A percentile compares a stretch with the other conserved stretches of the same genome.
Evolutionary conservation across 1,140 invertebrate genomes (phyloP).

Genomic region (Brachystomella parvula): DNA sequence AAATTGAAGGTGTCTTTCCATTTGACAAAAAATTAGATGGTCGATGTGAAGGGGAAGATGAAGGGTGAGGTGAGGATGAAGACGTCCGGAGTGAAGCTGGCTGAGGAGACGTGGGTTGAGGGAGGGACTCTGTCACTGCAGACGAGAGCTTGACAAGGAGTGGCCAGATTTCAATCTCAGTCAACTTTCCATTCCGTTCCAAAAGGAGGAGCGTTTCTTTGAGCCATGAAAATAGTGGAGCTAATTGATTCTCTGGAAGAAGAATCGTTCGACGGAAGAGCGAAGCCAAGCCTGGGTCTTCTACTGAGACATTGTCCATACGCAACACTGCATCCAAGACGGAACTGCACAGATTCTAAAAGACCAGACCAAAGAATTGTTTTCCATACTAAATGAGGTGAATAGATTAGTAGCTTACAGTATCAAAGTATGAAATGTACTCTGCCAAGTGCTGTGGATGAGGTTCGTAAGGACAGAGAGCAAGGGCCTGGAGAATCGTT

Average conservation of each 20-base stretch:
- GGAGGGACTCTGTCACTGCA: background rate
- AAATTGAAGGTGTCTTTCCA: background rate
- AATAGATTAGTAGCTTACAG: constrained; percentile 25
- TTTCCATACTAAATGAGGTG: background rate
- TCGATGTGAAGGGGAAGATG: background rate
- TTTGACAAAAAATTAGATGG: background rate
- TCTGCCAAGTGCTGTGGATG: constrained; percentile 47
- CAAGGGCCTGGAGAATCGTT: constrained; percentile 55
- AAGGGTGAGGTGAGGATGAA: background rate
- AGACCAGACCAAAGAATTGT: constrained; percentile 1
- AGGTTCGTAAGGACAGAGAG: constrained; percentile 50
- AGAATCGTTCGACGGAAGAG: constrained; percentile 29
- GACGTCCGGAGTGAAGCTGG: background rate
- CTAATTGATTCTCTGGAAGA: constrained; percentile 35
- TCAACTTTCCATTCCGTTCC: constrained; percentile 31
- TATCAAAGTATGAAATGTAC: constrained; percentile 36
- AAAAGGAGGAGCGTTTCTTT: constrained; percentile 32
- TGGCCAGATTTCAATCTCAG: constrained; percentile 34
- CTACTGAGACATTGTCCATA: constrained; percentile 31
- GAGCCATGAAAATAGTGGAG: constrained; percentile 27
- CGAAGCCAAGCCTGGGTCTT: constrained; percentile 23
- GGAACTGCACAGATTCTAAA: constrained; percentile 23
- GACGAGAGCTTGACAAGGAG: constrained; percentile 20
- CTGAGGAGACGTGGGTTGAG: background rate
- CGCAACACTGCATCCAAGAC: constrained; percentile 33